phyloP scores from a whole-genome alignment of 2,113 vertebrate species.

The Tenrec ecaudatus region DNA sequence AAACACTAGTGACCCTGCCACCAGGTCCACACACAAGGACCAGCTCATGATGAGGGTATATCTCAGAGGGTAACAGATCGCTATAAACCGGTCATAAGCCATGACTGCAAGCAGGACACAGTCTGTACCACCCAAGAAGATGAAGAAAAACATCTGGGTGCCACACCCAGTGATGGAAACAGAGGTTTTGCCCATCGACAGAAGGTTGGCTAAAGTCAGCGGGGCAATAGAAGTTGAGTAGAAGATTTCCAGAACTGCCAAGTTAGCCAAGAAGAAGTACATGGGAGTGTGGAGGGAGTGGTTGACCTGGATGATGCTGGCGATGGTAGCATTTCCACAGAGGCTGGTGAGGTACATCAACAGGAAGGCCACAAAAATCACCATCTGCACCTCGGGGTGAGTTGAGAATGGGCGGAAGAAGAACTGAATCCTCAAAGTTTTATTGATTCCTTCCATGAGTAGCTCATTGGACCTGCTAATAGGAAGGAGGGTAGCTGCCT shows the following conservation, averaged over 20 bases:
- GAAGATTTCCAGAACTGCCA: slow-evolving; percentile 78
- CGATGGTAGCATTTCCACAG: slow-evolving; percentile 66
- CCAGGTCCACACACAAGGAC: slow-evolving; percentile 60
- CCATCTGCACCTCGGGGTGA: slow-evolving; percentile 53
- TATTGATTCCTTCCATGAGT: slow-evolving; percentile 69
- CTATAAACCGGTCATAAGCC: slow-evolving; percentile 69
- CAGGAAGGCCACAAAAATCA: slow-evolving; percentile 69
- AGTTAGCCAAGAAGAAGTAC: slow-evolving; percentile 77
- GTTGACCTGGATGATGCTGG: slow-evolving; percentile 9
- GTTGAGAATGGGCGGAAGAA: slow-evolving; percentile 75
- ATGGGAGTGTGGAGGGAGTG: slow-evolving; percentile 73
- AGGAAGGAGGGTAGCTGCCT: background rate
- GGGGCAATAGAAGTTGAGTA: slow-evolving; percentile 70
- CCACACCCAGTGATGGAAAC: slow-evolving; percentile 63
- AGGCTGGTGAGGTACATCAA: slow-evolving; percentile 71
- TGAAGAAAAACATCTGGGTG: slow-evolving; percentile 80
- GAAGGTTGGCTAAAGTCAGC: slow-evolving; percentile 69
- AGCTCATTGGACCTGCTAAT: background rate
- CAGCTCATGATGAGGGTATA: slow-evolving; percentile 70
- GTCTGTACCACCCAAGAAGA: slow-evolving; percentile 74
- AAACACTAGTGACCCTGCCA: slow-evolving; percentile 59
- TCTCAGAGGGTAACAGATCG: slow-evolving; percentile 67
- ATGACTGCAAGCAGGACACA: slow-evolving; percentile 71
- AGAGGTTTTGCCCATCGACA: slow-evolving; percentile 60
- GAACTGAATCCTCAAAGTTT: slow-evolving; percentile 51